Base-by-base conservation (phyloP, 2,888 invertebrate species). In the Halocaridina rubra region DNA sequence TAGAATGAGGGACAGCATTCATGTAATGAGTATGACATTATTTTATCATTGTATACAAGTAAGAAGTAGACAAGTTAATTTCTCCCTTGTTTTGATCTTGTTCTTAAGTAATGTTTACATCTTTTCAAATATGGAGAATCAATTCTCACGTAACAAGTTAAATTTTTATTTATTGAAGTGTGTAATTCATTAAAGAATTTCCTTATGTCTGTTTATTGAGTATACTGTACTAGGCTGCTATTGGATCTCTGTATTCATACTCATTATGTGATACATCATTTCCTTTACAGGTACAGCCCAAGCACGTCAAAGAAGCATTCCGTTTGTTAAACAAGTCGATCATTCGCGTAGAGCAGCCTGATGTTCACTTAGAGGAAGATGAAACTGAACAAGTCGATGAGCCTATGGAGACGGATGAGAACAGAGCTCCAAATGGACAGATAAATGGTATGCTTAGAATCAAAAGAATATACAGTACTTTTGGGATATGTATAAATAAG, bases 271-370 rank as follows among this genome's bases (percentile, higher is more conserved):
- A 24, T 13, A 74, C 22, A 7, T 22, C 8, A 4, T 16, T 39
- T 19, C 13, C 13, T 2, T 46, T 53, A n/a, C 89, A 93, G 92
- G 93, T 98, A 16, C 94, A 94, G 3, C 93, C 94, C 0, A 94
- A 94, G 57, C 99, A 99, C 90, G 99, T 99, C 0, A 94, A 95
- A 90, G 98, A 98, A 92, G 97, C 97, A 0, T 96, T 94, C 91
- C 93, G 96, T 71, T 93, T 99, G 86, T 92, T 99, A 33, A 98
- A 98, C 91, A 98, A 98, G 90, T 98, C 98, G 0, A 98, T 99
- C 88, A 97, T 99, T 89, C 94, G 98, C 57, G 98, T 99, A 22
- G 99, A 99, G 90, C 98, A 98, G 90, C 98, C 99, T 0, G 99
- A 99, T 90, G 97, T 99, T 77, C 95, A 97, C 90, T 92, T 99